These are phyloP conservation scores for Aphyosemion australe DNA, from an alignment of 2,113 vertebrate genomes.

Conservation along the genomic window DNA sequence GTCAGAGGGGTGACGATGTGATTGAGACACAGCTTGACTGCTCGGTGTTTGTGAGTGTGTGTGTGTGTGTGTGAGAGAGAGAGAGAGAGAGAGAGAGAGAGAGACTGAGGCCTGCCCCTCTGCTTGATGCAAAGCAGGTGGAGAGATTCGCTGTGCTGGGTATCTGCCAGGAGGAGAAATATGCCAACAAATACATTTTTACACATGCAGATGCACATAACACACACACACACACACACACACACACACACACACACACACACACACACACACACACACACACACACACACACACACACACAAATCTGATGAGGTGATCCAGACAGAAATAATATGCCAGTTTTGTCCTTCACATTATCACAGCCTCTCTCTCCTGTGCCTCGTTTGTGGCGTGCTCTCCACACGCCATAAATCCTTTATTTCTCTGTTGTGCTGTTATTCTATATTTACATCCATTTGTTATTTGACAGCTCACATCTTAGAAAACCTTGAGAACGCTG, in stretches of 20 bases:
- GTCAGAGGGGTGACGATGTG: constrained; percentile 69
- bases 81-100: too few species aligned
- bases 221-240: constrained; percentile 9
- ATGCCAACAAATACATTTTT: constrained; percentile 20
- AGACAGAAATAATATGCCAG: constrained; percentile 59
- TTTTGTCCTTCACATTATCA: constrained; percentile 72
- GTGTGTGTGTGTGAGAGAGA: constrained; percentile 7
- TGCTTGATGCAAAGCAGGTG: constrained; percentile 56
- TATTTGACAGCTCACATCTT: constrained; percentile 66
- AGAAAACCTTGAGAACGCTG: constrained; percentile 70
- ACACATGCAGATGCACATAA: constrained; percentile 10
- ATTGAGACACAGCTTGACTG: constrained; percentile 55
- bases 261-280: too few species aligned
- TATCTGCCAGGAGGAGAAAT: constrained; percentile 48
- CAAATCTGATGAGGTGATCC: constrained; percentile 40
- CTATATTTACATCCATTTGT: constrained; percentile 73
- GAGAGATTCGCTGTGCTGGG: constrained; percentile 44
- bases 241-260: too few species aligned
- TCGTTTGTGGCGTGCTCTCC: constrained; percentile 57
- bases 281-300: neutral
- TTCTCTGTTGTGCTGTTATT: constrained; percentile 69
- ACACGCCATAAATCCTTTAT: constrained; percentile 53
- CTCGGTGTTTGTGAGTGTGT: constrained; percentile 4
- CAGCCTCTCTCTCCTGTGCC: constrained; percentile 62
- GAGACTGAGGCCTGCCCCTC: constrained; percentile 40